Conservation (phyloP, 2,888 invertebrate species). For the Eledona agricola region DNA sequence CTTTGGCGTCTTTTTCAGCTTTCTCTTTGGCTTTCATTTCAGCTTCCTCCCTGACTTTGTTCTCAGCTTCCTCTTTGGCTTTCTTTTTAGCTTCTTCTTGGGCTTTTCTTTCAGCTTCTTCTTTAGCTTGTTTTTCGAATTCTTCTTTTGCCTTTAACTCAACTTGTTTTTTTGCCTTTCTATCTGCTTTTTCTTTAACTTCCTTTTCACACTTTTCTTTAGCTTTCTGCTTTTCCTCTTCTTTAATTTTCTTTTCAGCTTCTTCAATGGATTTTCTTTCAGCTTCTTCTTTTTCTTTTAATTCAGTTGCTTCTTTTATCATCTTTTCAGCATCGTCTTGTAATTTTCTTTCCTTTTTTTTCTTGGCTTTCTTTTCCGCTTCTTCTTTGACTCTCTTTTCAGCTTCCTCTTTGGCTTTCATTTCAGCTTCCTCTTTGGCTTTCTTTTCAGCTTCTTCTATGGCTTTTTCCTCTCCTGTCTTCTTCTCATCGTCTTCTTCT, state of each 20-base stretch:
- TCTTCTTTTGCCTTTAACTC: slow-evolving; percentile 39
- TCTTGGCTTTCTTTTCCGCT: slow-evolving; percentile 33
- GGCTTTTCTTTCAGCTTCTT: slow-evolving; percentile 58
- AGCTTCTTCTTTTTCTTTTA: slow-evolving; percentile 35
- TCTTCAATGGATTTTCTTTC: slow-evolving; percentile 34
- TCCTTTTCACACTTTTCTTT: slow-evolving; percentile 42
- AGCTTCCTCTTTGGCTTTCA: slow-evolving; percentile 40
- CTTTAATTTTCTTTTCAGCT: slow-evolving; percentile 38
- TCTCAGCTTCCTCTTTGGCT: slow-evolving; percentile 54
- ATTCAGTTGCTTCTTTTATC: slow-evolving; percentile 40
- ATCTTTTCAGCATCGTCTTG: slow-evolving; percentile 36
- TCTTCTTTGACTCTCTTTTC: slow-evolving; percentile 39
- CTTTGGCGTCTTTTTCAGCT: slow-evolving; percentile 57
- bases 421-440: slow-evolving; percentile 52
- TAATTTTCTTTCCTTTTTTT: slow-evolving; percentile 36
- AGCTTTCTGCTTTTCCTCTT: slow-evolving; percentile 38
- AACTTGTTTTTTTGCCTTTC: slow-evolving; percentile 52
- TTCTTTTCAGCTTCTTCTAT: slow-evolving; percentile 49
- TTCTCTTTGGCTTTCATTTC: slow-evolving; percentile 31
- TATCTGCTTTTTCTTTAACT: slow-evolving; percentile 52
- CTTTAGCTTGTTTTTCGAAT: slow-evolving; percentile 46
- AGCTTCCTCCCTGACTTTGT: slow-evolving; percentile 25
- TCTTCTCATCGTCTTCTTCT: slow-evolving; percentile 29
- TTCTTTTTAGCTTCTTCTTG: slow-evolving; percentile 59
- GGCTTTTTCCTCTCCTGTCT: slow-evolving; percentile 24